Evolutionary conservation across 2,888 invertebrate genomes (phyloP).

Genomic region (Pristionchus fissidentatus): DNA sequence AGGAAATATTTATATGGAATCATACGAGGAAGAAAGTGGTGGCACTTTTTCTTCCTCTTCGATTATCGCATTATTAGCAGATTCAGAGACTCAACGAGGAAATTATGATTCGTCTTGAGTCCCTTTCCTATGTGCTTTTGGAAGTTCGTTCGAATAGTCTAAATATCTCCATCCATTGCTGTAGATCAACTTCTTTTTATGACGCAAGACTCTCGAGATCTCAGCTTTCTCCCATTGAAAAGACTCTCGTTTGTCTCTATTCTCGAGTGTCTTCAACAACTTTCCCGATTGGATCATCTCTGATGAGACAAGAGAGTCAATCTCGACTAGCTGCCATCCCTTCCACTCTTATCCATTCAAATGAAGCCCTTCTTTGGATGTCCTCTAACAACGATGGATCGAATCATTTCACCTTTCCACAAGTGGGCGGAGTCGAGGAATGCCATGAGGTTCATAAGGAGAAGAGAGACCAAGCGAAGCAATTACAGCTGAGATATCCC

Average conservation of each 20-base stretch:
- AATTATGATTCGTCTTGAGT: constrained; percentile 4
- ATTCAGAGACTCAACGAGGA: background rate
- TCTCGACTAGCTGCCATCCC: background rate
- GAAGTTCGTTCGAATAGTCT: too few species aligned
- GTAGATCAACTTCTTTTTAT: too few species aligned
- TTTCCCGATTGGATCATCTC: background rate
- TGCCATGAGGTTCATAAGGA: constrained; percentile 19
- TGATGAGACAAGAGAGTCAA: background rate
- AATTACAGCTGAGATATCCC: background rate
- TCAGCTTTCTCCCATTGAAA: background rate
- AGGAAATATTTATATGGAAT: background rate
- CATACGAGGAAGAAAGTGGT: background rate
- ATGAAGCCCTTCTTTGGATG: constrained; percentile 19
- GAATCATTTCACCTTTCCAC: constrained; percentile 21
- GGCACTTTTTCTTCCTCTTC: too few species aligned
- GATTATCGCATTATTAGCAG: too few species aligned
- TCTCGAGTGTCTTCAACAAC: background rate
- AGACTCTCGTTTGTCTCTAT: too few species aligned
- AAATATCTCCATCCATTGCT: too few species aligned
- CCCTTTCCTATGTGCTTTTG: too few species aligned
- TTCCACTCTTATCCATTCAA: constrained; percentile 8
- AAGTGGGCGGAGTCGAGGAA: constrained; percentile 1
- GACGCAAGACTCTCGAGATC: constrained; percentile 28
- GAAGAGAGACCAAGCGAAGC: background rate
- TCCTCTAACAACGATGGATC: constrained; percentile 6